phyloP scores from a whole-genome alignment of 2,888 invertebrate species.

The Bellardia bayeri region DNA sequence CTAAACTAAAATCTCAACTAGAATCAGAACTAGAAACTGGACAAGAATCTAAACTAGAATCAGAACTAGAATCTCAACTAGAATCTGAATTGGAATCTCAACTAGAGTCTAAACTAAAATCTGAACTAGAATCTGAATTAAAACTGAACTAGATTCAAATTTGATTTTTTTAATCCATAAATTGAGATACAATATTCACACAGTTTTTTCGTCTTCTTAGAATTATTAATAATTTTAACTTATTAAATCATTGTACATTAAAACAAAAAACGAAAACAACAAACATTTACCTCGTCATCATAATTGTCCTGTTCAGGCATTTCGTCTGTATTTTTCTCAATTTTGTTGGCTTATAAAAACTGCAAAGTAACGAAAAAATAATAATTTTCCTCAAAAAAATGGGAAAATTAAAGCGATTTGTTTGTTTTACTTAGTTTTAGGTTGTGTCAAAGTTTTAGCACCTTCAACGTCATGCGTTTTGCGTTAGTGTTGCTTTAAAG shows the following conservation, averaged over 20 bases:
- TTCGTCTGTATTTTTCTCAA: slow-evolving; percentile 74
- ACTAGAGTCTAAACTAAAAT: no score
- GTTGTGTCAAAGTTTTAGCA: slow-evolving; percentile 45
- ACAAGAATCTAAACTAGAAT: no score
- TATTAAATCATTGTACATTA: no score
- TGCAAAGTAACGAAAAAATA: slow-evolving; percentile 33
- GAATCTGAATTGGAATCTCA: no score
- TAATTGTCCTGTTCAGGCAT: slow-evolving; percentile 84
- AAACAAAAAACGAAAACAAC: no score
- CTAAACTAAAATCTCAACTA: no score
- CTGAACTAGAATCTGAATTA: not conserved
- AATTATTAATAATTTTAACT: no score
- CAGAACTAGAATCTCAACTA: no score
- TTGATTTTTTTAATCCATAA: no score
- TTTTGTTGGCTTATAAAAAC: slow-evolving; percentile 37
- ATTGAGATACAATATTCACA: no score
- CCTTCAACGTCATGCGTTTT: slow-evolving; percentile 47
- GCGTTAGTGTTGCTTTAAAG: not conserved
- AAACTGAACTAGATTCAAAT: not conserved
- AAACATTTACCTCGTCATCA: slow-evolving; percentile 83
- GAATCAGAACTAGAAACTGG: no score
- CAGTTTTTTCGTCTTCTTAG: no score
- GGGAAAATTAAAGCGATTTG: not conserved
- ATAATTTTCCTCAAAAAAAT: not conserved
- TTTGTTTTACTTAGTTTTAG: not conserved